A percentile compares a stretch with the other conserved stretches of the same genome.
These are phyloP conservation scores for Pelecanoides urinatrix DNA, from an alignment of 2,113 vertebrate genomes.

Conservation along the genomic window DNA sequence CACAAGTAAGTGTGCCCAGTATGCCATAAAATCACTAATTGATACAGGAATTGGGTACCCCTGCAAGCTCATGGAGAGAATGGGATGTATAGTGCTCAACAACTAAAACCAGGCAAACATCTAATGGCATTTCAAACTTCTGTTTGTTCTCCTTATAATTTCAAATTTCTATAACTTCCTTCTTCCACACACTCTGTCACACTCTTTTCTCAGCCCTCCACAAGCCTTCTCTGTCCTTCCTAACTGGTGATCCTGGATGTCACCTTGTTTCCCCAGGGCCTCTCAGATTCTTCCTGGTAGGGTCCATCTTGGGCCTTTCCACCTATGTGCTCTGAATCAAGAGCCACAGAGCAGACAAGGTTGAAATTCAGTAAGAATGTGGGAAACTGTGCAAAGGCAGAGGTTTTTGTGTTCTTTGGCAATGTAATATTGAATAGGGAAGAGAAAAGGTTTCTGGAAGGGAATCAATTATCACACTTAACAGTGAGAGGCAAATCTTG, in stretches of 20 bases:
- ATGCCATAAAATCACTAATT: background rate
- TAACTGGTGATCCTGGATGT: rapidly evolving
- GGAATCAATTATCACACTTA: background rate
- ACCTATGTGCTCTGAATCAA: background rate
- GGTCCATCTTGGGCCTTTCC: background rate
- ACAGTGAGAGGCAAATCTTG: background rate
- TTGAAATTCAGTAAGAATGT: background rate
- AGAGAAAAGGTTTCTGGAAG: background rate
- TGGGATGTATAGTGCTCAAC: background rate
- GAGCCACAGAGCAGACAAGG: background rate
- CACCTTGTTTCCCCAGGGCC: background rate
- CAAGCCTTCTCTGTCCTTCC: background rate
- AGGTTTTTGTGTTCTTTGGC: background rate
- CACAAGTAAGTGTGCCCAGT: background rate
- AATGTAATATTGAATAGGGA: rapidly evolving
- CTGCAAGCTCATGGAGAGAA: background rate
- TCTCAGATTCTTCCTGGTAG: background rate
- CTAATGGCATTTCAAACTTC: background rate
- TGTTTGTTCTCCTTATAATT: background rate
- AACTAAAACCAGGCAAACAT: background rate
- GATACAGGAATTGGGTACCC: background rate
- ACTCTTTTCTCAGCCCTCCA: background rate
- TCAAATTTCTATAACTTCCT: background rate
- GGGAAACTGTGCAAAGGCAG: background rate
- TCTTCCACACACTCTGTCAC: background rate